phyloP scores from a whole-genome alignment of 2,797 vertebrate species.

The Cyprinella venusta region DNA sequence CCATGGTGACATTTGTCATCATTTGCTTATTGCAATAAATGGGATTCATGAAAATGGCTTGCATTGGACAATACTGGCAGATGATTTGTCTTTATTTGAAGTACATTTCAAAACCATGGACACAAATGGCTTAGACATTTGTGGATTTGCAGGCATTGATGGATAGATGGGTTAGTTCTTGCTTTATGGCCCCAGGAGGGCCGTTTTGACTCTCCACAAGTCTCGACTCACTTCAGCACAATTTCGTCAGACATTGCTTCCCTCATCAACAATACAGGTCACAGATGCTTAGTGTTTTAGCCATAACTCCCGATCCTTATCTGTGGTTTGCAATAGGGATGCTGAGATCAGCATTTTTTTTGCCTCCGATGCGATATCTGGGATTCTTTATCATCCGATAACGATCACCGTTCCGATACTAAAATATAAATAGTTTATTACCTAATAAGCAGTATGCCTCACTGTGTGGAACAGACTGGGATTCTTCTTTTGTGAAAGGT shows the following conservation, averaged over 20 bases:
- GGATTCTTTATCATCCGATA: no score
- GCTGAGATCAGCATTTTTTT: no score
- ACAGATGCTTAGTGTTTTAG: background rate
- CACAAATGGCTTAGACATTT: slow-evolving; percentile 40
- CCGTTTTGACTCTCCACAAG: background rate
- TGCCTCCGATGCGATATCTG: no score
- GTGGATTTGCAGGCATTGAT: slow-evolving; percentile 55
- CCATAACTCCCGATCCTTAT: background rate
- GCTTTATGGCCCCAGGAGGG: background rate
- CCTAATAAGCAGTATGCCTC: no score
- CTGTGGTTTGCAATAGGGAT: background rate
- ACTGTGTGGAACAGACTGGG: no score
- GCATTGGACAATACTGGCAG: slow-evolving; percentile 67
- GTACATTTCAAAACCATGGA: slow-evolving; percentile 47
- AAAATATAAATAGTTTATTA: no score
- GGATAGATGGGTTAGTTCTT: slow-evolving; percentile 44
- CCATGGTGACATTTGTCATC: slow-evolving; percentile 64
- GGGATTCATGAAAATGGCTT: slow-evolving; percentile 60
- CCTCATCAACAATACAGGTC: background rate
- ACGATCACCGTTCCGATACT: no score
- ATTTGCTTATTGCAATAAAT: slow-evolving; percentile 64
- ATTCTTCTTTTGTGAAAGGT: no score
- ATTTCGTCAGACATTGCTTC: background rate
- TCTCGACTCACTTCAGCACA: background rate
- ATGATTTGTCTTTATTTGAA: slow-evolving; percentile 70